These are phyloP conservation scores for Alligator mississippiensis DNA, from an alignment of 2,113 vertebrate species.

Conservation along the genomic window DNA sequence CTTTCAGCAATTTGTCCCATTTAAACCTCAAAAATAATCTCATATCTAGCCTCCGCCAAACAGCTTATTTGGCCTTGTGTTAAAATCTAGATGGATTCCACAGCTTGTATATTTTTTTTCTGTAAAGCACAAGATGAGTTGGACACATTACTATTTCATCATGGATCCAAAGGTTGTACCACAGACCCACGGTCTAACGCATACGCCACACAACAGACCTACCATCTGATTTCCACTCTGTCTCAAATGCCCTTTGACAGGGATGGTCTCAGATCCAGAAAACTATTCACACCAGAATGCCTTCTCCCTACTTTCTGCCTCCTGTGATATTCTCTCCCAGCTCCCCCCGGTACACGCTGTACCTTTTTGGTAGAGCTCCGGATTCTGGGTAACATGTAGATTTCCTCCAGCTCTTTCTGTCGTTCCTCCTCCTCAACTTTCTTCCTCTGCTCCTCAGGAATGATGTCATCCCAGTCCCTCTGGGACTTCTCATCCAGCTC, in stretches of 20 bases:
- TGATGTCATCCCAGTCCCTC: constrained; percentile 95
- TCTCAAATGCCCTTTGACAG: not conserved
- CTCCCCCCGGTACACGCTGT: not conserved
- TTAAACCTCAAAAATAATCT: not conserved
- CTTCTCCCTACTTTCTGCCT: not conserved
- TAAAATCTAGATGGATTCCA: not conserved
- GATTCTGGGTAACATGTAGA: constrained; percentile 96
- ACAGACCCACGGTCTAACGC: not conserved
- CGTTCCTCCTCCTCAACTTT: constrained; percentile 94
- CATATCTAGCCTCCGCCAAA: not conserved
- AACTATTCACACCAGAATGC: not conserved
- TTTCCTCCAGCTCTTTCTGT: constrained; percentile 96
- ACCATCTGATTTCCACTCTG: not conserved
- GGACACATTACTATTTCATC: fast-evolving
- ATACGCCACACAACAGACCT: not conserved
- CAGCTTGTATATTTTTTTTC: not conserved
- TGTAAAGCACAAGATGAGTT: not conserved
- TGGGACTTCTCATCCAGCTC: constrained; percentile 85
- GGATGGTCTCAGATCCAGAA: not conserved
- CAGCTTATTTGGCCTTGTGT: not conserved
- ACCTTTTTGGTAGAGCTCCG: constrained; percentile 97
- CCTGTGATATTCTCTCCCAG: not conserved
- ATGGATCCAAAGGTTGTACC: not conserved
- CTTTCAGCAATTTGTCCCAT: too few species aligned
- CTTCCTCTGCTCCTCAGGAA: constrained; percentile 93